Evolutionary conservation across 2,888 invertebrate species (phyloP).

Genomic region (Odontothrips loti): DNA sequence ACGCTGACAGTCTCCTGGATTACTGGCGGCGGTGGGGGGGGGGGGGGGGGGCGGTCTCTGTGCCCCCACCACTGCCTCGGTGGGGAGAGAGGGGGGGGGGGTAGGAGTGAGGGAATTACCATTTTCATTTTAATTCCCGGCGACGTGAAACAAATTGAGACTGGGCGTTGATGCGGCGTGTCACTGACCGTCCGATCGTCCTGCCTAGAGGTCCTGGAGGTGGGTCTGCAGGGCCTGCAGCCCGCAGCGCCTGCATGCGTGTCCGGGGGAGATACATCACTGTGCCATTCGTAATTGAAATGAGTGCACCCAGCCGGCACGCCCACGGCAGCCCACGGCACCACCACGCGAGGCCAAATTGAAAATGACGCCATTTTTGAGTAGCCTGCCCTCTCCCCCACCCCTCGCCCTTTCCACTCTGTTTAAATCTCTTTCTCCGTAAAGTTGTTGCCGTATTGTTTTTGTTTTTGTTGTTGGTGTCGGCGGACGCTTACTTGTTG

Average conservation of each 20-base stretch:
- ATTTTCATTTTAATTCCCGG: constrained; percentile 6
- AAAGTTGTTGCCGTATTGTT: background rate
- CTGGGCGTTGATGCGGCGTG: background rate
- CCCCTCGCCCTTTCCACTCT: background rate
- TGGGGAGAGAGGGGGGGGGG: too few species aligned
- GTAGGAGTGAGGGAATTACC: background rate
- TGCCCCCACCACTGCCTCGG: too few species aligned
- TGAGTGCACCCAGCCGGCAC: too few species aligned
- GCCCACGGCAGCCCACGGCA: too few species aligned
- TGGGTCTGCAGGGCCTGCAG: too few species aligned
- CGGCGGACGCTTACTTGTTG: background rate
- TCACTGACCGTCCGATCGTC: background rate
- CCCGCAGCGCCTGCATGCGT: too few species aligned
- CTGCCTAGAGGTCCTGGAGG: background rate
- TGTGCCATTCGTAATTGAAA: too few species aligned
- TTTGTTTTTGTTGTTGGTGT: constrained; percentile 10
- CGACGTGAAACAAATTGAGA: background rate
- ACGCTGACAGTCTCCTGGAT: background rate
- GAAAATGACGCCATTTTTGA: background rate
- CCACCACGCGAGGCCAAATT: background rate
- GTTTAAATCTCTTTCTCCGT: background rate
- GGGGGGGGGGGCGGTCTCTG: background rate
- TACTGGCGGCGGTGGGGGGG: background rate
- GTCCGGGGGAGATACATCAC: too few species aligned
- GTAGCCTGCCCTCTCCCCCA: background rate